Base-by-base conservation (phyloP, 2,888 invertebrate species). In the Agonopterix alstromeriana region DNA sequence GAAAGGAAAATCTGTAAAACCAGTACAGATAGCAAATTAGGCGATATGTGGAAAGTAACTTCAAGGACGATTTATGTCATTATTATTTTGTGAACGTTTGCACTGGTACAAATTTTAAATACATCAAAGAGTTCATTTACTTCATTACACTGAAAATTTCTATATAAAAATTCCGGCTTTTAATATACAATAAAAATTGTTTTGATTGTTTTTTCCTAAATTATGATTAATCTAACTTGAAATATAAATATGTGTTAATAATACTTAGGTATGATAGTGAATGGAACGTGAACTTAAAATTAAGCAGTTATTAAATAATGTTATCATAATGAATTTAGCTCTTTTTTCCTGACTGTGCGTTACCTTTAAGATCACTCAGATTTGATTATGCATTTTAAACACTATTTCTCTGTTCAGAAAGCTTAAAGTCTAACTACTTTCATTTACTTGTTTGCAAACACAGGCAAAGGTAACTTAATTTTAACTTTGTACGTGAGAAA, bases 1-100 rank as follows among this genome's bases (percentile, higher is more conserved):
- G 77, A 82, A 82, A 80, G 73, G 70, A 78, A 85, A 83, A 82
- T 76, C 74, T 70, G 67, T 77, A 63, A 68, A 73, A 70, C 27
- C 56, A 57, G 75, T 76, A 82, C 60, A 60, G 76, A 65, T 61
- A 63, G 70, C 60, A 79, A 54, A 70, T 57, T 52, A 61, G 55
- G 12, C 14, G 27, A 27, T 27, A n/a, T 27, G 46, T 14, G 38
- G 41, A 46, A 50, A 46, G 27, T 27, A 27, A 3, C 27, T 27
- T 27, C 27, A 27, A 27, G 27, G 27, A 27, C 27, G 27, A 27
- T 27, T 27, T 7, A 27, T 27, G 27, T 7, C 27, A 27, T 27
- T 27, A 27, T 27, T 27, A 27, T 5, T 27, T 5, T 27, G 5
- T 5, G 0, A 5, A 27, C 7, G 27, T 27, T 27, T 27, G 7